These are phyloP conservation scores for Propithecus deckenii DNA, from an alignment of 2,797 vertebrate species.

Conservation along the genomic window DNA sequence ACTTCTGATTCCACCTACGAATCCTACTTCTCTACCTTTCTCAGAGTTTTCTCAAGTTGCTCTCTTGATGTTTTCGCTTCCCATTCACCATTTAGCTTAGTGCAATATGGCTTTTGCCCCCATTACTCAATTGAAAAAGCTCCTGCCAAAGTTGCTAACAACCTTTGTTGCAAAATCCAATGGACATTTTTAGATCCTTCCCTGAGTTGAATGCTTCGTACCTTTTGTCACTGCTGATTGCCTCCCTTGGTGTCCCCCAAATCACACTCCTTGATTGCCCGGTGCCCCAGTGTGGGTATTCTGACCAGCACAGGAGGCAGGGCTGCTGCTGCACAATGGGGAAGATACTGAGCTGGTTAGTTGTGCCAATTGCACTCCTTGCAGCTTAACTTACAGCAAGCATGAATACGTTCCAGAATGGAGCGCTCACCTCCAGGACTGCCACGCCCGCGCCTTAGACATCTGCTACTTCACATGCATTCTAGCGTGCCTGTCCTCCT, in stretches of 20 bases:
- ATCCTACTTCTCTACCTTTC: not conserved
- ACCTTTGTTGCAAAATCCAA: slow-evolving; percentile 34
- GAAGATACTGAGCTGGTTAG: not conserved
- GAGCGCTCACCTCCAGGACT: accelerated
- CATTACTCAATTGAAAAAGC: slow-evolving; percentile 26
- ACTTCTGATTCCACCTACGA: not conserved
- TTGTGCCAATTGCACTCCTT: not conserved
- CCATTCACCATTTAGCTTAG: not conserved
- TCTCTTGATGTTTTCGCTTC: not conserved
- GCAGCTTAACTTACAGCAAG: not conserved
- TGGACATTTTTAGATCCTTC: slow-evolving; percentile 35
- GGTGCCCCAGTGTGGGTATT: not conserved
- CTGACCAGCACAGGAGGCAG: not conserved
- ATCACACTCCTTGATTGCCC: not conserved
- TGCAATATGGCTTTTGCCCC: slow-evolving; percentile 10
- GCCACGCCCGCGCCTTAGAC: not conserved
- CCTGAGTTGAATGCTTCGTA: not conserved
- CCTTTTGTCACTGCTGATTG: not conserved
- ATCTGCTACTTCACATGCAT: not conserved
- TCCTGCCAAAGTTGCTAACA: slow-evolving; percentile 47
- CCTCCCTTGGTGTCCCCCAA: not conserved
- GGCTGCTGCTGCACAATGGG: not conserved
- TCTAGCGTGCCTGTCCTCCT: not conserved
- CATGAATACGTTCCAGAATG: not conserved
- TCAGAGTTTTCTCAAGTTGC: not conserved